Percentiles rank a stretch among this genome's conserved stretches.
Evolutionary conservation across 2,113 vertebrate genomes (phyloP).

Genomic region (Lampris incognitus): DNA sequence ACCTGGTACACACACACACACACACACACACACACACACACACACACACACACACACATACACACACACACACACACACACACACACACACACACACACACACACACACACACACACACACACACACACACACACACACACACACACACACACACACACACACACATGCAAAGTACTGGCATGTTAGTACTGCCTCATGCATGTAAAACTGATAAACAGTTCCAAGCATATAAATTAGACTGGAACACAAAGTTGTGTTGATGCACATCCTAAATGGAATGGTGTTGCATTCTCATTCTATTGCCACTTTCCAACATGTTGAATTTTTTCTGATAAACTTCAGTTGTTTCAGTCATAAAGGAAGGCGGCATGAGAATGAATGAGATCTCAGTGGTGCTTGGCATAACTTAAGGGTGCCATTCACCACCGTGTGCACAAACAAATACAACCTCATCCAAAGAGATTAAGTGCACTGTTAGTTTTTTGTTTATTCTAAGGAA

Average conservation of each 20-base stretch:
- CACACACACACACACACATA: constrained; percentile 34
- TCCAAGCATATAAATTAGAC: constrained; percentile 59
- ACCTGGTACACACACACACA: no score
- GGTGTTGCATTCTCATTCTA: constrained; percentile 73
- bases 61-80: constrained; percentile 31
- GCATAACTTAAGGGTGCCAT: constrained; percentile 50
- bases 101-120: constrained; percentile 34
- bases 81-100: constrained; percentile 33
- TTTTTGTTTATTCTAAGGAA: constrained; percentile 48
- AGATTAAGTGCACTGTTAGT: constrained; percentile 55
- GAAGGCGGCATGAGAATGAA: constrained; percentile 66
- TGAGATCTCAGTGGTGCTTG: constrained; percentile 69
- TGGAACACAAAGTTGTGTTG: constrained; percentile 73
- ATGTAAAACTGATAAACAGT: constrained; percentile 33
- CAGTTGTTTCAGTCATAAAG: constrained; percentile 15
- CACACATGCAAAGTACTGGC: constrained; percentile 17
- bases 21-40: constrained; percentile 33
- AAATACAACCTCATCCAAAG: constrained; percentile 31
- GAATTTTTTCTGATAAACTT: not conserved
- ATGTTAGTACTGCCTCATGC: constrained; percentile 70
- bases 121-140: constrained; percentile 35
- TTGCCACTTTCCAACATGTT: constrained; percentile 50
- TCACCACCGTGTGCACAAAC: constrained; percentile 64
- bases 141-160: constrained; percentile 17
- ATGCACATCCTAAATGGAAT: constrained; percentile 76